Percentiles rank a stretch among this genome's conserved stretches.
Evolutionary conservation across 2,113 vertebrate genomes (phyloP).

Genomic region (Salvator merianae): DNA sequence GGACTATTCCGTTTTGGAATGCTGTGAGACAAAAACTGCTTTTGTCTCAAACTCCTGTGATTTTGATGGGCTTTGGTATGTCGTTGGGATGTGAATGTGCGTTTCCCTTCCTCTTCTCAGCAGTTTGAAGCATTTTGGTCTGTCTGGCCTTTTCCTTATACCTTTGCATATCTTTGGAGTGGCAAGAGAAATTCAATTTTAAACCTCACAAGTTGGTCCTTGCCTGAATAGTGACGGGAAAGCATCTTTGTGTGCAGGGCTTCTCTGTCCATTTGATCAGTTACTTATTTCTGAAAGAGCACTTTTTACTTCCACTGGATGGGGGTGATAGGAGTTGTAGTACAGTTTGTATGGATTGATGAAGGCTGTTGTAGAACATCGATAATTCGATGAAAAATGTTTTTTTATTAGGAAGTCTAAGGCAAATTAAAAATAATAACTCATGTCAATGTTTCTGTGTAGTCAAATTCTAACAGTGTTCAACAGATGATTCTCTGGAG

Average conservation of each 20-base stretch:
- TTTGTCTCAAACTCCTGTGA: accelerated
- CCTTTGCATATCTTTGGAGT: background rate
- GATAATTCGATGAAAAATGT: background rate
- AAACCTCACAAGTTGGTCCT: background rate
- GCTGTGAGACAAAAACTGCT: background rate
- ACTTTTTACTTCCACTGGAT: too few relatives aligned
- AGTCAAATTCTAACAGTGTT: too few relatives aligned
- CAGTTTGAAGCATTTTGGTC: background rate
- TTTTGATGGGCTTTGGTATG: background rate
- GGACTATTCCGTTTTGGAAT: background rate
- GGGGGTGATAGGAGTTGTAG: too few relatives aligned
- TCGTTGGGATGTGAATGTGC: background rate
- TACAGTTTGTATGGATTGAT: too few relatives aligned
- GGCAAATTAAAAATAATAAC: too few relatives aligned
- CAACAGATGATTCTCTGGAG: too few relatives aligned
- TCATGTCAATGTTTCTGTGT: too few relatives aligned
- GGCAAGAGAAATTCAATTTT: background rate
- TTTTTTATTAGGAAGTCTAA: too few relatives aligned
- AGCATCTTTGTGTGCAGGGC: background rate
- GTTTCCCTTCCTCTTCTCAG: background rate
- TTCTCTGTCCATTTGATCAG: background rate
- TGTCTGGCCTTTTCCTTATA: background rate
- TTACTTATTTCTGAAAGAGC: too few relatives aligned
- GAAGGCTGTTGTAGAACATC: too few relatives aligned
- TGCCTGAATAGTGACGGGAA: background rate